A percentile compares a stretch with the other conserved stretches of the same genome.
phyloP scores from a whole-genome alignment of 1,140 invertebrate species.

The Caerostris darwini region DNA sequence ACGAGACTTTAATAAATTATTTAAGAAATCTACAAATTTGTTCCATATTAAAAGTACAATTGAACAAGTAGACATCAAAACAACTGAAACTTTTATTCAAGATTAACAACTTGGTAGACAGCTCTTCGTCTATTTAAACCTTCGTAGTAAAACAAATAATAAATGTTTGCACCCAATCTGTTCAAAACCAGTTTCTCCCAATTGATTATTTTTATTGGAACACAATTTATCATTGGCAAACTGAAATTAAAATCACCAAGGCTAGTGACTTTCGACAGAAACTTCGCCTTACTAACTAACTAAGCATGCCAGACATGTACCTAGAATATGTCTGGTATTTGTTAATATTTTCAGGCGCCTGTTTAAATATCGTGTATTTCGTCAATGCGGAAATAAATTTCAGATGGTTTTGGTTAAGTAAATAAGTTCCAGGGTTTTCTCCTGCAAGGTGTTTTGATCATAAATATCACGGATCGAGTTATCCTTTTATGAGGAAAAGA shows the following conservation, averaged over 20 bases:
- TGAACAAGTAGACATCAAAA: no score
- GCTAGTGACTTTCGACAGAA: neutral
- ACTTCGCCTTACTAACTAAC: neutral
- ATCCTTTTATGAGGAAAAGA: neutral
- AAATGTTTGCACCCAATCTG: neutral
- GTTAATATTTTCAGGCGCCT: slow-evolving; percentile 17
- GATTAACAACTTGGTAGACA: no score
- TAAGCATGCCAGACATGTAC: neutral
- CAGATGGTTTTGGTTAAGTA: neutral
- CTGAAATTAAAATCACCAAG: neutral
- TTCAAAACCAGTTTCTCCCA: neutral
- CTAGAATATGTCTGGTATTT: neutral
- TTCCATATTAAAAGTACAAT: no score
- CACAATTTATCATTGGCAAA: neutral
- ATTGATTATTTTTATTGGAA: neutral
- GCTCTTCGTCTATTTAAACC: no score
- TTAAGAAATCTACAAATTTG: no score
- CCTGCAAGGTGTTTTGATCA: neutral
- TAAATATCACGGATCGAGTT: neutral
- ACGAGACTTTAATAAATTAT: no score
- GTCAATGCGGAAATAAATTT: neutral
- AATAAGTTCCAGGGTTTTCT: neutral
- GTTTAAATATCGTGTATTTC: neutral
- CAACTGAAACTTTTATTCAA: no score
- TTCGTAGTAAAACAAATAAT: no score